Evolutionary conservation across 2,113 vertebrate species (phyloP).

Genomic region (Trichechus manatus): DNA sequence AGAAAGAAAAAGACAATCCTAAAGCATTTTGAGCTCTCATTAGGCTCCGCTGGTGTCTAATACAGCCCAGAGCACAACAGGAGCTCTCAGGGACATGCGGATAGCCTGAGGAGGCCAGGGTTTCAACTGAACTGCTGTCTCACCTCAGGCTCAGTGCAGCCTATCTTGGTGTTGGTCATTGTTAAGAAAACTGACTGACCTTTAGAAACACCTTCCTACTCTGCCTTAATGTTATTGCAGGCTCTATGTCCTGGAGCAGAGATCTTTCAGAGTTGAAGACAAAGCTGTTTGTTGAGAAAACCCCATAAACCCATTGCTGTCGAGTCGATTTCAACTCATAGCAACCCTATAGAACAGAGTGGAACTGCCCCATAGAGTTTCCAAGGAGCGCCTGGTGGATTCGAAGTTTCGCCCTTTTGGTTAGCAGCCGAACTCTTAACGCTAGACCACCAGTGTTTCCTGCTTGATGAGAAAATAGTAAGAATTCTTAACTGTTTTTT

Average conservation of each 20-base stretch:
- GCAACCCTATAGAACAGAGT: no score
- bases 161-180: background rate
- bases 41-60: background rate
- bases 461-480: background rate
- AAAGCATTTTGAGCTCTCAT: background rate
- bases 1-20: background rate
- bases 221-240: background rate
- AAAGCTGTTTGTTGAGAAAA: background rate
- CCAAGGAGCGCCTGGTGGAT: no score
- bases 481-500: background rate
- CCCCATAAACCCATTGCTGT: no score
- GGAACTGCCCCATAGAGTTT: no score
- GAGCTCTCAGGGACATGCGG: background rate
- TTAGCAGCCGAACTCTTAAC: no score
- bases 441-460: no score
- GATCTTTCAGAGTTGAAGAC: background rate
- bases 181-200: background rate
- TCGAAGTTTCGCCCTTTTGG: no score
- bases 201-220: background rate
- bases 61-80: background rate
- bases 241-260: background rate
- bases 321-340: no score
- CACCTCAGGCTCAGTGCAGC: background rate
- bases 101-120: background rate
- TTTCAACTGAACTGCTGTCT: background rate